Conservation (phyloP, 2,113 vertebrate genomes). For the Boleophthalmus pectinirostris region DNA sequence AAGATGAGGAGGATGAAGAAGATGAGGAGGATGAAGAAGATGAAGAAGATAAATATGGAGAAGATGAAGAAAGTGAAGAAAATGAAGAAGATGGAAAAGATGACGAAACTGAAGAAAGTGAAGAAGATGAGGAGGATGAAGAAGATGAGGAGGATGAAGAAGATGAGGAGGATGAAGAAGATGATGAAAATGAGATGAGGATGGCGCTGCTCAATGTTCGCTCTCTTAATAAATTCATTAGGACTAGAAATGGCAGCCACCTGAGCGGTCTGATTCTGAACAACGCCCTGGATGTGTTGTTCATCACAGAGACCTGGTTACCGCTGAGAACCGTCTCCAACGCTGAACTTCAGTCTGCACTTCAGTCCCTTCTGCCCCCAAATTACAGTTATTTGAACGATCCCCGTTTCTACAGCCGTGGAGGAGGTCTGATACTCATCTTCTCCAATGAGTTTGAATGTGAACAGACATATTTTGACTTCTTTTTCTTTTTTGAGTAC, state of each 20-base stretch:
- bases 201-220: background rate
- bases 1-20: too few relatives aligned
- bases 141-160: too few relatives aligned
- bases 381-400: background rate
- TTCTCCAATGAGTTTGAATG: background rate
- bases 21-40: too few relatives aligned
- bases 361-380: background rate
- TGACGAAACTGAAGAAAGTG: too few relatives aligned
- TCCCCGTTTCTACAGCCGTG: background rate
- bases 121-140: too few relatives aligned
- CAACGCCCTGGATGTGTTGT: background rate
- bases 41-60: too few relatives aligned
- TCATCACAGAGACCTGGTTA: background rate
- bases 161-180: background rate
- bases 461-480: background rate
- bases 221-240: background rate
- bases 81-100: too few relatives aligned
- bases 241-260: rapidly evolving
- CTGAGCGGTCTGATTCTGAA: background rate
- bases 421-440: background rate
- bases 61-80: too few relatives aligned
- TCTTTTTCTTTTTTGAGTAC: constrained; percentile 6
- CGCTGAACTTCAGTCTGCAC: too few relatives aligned
- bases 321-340: rapidly evolving
- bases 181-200: background rate